Percentiles rank a stretch among this genome's conserved stretches.
phyloP scores from a whole-genome alignment of 2,888 invertebrate species.

The Lepidocyrtoides sp. region DNA sequence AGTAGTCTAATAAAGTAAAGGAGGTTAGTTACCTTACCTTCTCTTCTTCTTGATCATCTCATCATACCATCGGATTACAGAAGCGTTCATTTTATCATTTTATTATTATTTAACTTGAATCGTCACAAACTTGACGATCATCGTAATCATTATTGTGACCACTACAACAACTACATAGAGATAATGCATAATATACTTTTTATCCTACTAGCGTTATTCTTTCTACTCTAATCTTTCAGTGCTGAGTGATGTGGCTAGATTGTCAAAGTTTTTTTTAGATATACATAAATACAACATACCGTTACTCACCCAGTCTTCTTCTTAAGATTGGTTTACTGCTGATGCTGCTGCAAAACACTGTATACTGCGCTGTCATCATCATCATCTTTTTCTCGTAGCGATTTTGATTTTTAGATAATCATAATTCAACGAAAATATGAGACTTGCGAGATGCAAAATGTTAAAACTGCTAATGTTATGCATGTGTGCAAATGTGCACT shows the following conservation, averaged over 20 bases:
- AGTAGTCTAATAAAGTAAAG: slow-evolving; percentile 34
- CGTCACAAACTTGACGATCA: slow-evolving; percentile 34
- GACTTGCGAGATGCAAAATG: background rate
- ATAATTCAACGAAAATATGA: slow-evolving; percentile 67
- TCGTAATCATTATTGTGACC: slow-evolving; percentile 12
- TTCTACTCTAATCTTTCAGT: background rate
- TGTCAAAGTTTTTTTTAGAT: background rate
- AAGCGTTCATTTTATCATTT: slow-evolving; percentile 55
- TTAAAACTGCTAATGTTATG: background rate
- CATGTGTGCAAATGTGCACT: background rate
- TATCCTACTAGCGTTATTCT: background rate
- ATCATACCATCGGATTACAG: slow-evolving; percentile 41
- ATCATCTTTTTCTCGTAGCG: slow-evolving; percentile 38
- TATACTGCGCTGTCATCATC: slow-evolving; percentile 45
- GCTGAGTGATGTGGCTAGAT: background rate
- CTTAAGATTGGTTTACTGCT: background rate
- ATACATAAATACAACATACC: background rate
- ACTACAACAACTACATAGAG: background rate
- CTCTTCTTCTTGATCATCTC: background rate
- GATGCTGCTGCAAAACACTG: too few species aligned
- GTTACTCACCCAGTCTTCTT: background rate
- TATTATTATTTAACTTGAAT: slow-evolving; percentile 44
- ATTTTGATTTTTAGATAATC: slow-evolving; percentile 59
- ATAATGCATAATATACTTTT: background rate
- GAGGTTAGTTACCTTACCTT: slow-evolving; percentile 47